phyloP scores from a whole-genome alignment of 2,888 invertebrate species.

The Drosophila dives region DNA sequence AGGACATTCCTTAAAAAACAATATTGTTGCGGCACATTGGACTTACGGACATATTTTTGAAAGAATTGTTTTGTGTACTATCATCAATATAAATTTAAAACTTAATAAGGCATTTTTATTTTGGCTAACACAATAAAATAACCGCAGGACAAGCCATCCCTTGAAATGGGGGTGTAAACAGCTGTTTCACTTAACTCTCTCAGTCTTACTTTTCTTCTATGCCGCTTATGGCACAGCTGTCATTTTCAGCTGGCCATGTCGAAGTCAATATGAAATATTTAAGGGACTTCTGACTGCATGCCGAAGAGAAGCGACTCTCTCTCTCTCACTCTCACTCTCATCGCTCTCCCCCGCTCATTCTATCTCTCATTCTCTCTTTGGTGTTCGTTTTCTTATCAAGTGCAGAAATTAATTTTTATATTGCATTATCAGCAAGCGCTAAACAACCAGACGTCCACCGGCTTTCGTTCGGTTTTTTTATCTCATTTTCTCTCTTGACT shows the following conservation, averaged over 20 bases:
- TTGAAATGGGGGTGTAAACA: constrained; percentile 3
- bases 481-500: constrained; percentile 4
- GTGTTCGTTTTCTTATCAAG: constrained; percentile 4
- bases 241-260: constrained; percentile 15
- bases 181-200: constrained; percentile 29
- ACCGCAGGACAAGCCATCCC: constrained; percentile 7
- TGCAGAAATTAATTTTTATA: constrained; percentile 4
- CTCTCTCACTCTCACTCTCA: no score
- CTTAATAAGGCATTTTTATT: not conserved
- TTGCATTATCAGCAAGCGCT: constrained; percentile 28
- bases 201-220: not conserved
- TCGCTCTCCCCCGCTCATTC: not conserved
- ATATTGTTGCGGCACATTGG: not conserved
- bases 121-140: not conserved
- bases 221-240: constrained; percentile 30
- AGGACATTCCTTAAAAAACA: not conserved
- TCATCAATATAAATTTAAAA: not conserved
- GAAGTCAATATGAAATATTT: not conserved
- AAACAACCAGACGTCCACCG: constrained; percentile 32
- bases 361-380: no score
- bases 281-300: not conserved
- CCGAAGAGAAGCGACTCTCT: not conserved
- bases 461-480: constrained; percentile 26
- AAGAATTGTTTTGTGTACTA: not conserved
- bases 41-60: not conserved